A percentile compares a stretch with the other conserved stretches of the same genome.
phyloP scores from a whole-genome alignment of 2,888 invertebrate species.

The Lamproptera curius region DNA sequence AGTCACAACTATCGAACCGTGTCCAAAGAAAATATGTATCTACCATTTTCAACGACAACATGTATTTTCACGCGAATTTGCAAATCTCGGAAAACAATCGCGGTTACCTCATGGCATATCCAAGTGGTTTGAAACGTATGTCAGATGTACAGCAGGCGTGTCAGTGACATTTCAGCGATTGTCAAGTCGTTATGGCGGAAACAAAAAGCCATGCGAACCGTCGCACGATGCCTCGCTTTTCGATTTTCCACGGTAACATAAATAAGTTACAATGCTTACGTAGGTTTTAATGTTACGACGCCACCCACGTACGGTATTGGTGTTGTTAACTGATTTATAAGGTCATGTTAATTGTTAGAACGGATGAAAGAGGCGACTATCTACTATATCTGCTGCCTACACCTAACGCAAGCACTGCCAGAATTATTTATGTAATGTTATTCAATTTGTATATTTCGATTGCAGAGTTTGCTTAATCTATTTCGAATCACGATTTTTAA shows the following conservation, averaged over 20 bases:
- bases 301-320: conserved; percentile 2
- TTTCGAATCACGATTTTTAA: no score
- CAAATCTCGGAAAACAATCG: conserved; percentile 8
- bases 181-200: conserved; percentile 32
- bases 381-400: neutral
- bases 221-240: conserved; percentile 14
- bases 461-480: no score
- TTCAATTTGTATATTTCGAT: no score
- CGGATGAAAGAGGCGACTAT: neutral
- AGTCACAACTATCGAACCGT: no score
- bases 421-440: no score
- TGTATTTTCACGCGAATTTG: neutral
- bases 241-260: conserved; percentile 11
- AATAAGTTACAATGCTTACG: conserved; percentile 1
- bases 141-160: conserved; percentile 55
- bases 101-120: conserved; percentile 49
- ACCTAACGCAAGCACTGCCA: no score
- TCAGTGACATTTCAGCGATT: conserved; percentile 48
- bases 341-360: neutral
- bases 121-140: conserved; percentile 47
- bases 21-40: neutral
- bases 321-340: conserved; percentile 12
- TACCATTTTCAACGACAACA: neutral
- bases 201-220: conserved; percentile 31
- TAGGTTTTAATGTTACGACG: neutral